Percentiles rank a stretch among this genome's conserved stretches.
Evolutionary conservation across 2,888 invertebrate genomes (phyloP).

Genomic region (Clunio marinus): DNA sequence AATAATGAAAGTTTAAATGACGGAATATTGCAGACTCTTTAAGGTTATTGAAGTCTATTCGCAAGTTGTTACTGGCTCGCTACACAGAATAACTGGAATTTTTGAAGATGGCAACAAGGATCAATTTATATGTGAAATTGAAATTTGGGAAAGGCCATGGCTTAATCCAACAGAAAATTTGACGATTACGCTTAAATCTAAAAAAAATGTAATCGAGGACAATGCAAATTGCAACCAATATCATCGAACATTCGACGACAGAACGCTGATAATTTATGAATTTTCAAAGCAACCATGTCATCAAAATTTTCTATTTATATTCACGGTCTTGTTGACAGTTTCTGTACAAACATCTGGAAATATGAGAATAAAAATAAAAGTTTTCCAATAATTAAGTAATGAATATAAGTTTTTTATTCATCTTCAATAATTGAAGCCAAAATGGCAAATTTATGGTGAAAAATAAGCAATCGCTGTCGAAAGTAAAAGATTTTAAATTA

Average conservation of each 20-base stretch:
- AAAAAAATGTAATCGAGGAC: not conserved
- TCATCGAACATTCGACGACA: not conserved
- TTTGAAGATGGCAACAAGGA: not conserved
- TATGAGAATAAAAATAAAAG: too few relatives aligned
- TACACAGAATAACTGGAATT: not conserved
- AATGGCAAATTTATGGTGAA: slow-evolving; percentile 96
- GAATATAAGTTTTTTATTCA: too few relatives aligned
- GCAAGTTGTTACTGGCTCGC: not conserved
- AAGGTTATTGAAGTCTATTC: not conserved
- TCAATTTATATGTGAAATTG: not conserved
- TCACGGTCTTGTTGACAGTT: too few relatives aligned
- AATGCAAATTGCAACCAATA: not conserved
- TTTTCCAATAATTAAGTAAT: too few relatives aligned
- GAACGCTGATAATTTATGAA: not conserved
- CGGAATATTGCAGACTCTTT: not conserved
- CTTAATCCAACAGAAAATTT: not conserved
- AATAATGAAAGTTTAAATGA: too few relatives aligned
- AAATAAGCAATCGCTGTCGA: too few relatives aligned
- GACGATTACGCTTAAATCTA: not conserved
- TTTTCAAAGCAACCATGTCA: too few relatives aligned
- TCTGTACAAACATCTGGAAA: too few relatives aligned
- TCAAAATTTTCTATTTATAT: too few relatives aligned
- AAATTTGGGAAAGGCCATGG: not conserved
- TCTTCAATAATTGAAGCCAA: slow-evolving; percentile 85
- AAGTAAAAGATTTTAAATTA: too few relatives aligned